phyloP scores from a whole-genome alignment of 37 sponge, comb jelly and placozoan species.

The Diacarnus erythraeanus region DNA sequence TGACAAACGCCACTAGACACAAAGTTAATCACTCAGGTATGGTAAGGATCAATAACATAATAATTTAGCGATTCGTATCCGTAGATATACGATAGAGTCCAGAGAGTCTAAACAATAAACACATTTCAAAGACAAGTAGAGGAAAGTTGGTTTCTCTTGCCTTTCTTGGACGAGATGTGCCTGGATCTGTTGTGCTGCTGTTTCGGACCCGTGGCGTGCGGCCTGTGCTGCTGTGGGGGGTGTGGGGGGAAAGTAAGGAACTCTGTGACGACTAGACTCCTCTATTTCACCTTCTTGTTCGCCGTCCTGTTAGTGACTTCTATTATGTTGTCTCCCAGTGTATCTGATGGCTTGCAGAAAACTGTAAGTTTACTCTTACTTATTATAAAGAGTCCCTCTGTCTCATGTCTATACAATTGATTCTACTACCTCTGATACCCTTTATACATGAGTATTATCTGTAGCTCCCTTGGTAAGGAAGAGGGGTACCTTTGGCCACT shows the following conservation, averaged over 20 bases:
- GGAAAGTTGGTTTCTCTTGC: too few species aligned
- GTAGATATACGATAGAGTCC: background rate
- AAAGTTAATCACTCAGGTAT: too few species aligned
- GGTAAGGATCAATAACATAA: too few species aligned
- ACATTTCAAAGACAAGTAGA: too few species aligned
- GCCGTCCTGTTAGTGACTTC: constrained; percentile 45
- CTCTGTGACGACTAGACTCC: constrained; percentile 62
- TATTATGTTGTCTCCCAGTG: constrained; percentile 63
- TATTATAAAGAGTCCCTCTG: too few species aligned
- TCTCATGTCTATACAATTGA: too few species aligned
- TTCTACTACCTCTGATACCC: too few species aligned
- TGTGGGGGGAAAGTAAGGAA: constrained; percentile 43
- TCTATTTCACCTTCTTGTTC: constrained; percentile 62
- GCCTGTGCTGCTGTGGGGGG: constrained; percentile 67
- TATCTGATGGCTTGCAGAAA: constrained; percentile 22
- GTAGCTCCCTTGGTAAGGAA: too few species aligned
- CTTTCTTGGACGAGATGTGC: constrained; percentile 18
- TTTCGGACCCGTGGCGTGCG: constrained; percentile 74
- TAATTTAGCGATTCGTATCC: background rate
- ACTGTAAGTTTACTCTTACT: constrained; percentile 43
- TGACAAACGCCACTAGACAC: too few species aligned
- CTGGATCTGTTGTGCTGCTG: constrained; percentile 70
- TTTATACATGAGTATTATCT: too few species aligned
- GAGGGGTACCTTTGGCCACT: too few species aligned
- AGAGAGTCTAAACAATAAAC: background rate